Evolutionary conservation across 1,140 invertebrate species (phyloP).

Genomic region (Apis cerana): DNA sequence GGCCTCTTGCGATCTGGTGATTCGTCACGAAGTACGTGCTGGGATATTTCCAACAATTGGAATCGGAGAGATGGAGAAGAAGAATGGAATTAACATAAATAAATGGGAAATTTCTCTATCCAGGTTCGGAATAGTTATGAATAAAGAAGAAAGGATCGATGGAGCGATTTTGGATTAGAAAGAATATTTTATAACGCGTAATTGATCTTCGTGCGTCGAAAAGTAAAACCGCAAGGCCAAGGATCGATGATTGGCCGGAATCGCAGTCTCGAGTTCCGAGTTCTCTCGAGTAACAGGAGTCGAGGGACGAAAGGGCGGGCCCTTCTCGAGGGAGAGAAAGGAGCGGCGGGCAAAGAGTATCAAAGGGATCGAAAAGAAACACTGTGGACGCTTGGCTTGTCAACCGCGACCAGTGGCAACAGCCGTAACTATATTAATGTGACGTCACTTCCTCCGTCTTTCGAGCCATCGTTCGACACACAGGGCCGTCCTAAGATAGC

Average conservation of each 20-base stretch:
- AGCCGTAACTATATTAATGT: conserved; percentile 72
- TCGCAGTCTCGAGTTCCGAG: background rate
- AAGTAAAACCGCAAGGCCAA: background rate
- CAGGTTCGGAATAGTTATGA: too few species aligned
- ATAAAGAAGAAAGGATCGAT: too few species aligned
- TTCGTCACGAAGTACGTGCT: background rate
- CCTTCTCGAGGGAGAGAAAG: conserved; percentile 36
- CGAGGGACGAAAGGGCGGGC: conserved; percentile 5
- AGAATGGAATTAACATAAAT: too few species aligned
- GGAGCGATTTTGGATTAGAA: too few species aligned
- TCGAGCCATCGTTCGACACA: conserved; percentile 44
- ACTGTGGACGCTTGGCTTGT: conserved; percentile 76
- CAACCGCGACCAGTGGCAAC: conserved; percentile 74
- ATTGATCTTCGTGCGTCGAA: background rate
- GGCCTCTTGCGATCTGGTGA: background rate
- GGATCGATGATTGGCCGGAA: conserved; percentile 4
- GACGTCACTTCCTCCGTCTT: conserved; percentile 76
- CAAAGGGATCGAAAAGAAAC: conserved; percentile 63
- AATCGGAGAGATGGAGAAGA: too few species aligned
- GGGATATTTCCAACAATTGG: too few species aligned
- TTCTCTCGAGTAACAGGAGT: conserved; percentile 30
- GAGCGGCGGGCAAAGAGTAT: conserved; percentile 57
- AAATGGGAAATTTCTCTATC: too few species aligned
- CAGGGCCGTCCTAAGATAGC: conserved; percentile 21
- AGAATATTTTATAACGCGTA: background rate